These are phyloP conservation scores for Chalcis sispes DNA, from an alignment of 2,888 invertebrate species.

Conservation along the genomic window DNA sequence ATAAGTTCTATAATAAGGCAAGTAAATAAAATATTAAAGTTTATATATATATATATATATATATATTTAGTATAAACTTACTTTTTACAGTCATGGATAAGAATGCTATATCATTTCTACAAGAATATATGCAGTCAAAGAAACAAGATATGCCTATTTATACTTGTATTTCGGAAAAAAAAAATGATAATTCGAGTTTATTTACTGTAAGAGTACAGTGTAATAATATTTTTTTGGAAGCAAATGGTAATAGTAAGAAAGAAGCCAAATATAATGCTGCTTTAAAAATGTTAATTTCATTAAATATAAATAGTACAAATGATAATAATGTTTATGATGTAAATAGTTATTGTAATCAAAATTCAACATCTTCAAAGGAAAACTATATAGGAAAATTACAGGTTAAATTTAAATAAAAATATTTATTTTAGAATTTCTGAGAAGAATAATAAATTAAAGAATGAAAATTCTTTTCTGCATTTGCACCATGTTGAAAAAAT, in stretches of 20 bases:
- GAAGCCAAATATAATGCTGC: constrained; percentile 36
- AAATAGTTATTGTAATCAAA: not conserved
- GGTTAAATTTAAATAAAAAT: constrained; percentile 7
- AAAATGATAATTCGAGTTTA: constrained; percentile 5
- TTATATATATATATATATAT: no score
- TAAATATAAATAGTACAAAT: not conserved
- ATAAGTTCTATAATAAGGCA: no score
- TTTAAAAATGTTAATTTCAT: constrained; percentile 10
- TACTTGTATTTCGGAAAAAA: not conserved
- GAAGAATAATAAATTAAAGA: no score
- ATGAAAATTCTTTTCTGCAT: no score
- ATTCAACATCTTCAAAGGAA: not conserved
- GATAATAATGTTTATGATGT: no score
- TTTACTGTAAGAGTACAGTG: constrained; percentile 24
- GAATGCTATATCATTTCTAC: constrained; percentile 40
- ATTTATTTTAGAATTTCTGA: no score
- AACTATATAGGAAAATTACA: constrained; percentile 41
- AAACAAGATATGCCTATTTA: not conserved
- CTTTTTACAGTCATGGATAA: constrained; percentile 31
- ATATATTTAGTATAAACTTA: not conserved
- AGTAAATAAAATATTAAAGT: no score
- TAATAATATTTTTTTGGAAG: not conserved
- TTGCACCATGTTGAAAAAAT: no score
- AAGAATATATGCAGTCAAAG: constrained; percentile 17
- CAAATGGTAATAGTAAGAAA: constrained; percentile 31